These are phyloP conservation scores for Panthera uncia DNA, from an alignment of 2,113 vertebrate species.

Conservation along the genomic window DNA sequence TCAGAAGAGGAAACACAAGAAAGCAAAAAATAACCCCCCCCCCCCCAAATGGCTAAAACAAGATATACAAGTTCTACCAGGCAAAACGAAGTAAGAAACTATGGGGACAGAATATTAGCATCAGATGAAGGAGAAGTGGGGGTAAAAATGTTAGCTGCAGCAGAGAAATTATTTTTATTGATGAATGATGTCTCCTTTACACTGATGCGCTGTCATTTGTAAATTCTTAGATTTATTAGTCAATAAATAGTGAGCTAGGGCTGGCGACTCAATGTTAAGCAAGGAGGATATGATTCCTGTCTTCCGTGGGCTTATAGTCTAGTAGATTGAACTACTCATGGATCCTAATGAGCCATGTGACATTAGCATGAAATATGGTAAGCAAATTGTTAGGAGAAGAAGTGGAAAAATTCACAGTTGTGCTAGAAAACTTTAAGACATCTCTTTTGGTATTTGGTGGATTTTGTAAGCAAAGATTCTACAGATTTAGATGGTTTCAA, in stretches of 20 bases:
- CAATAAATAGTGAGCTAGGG: background rate
- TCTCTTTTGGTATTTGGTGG: background rate
- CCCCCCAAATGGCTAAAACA: background rate
- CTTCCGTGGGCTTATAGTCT: background rate
- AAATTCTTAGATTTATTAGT: background rate
- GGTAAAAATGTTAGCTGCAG: background rate
- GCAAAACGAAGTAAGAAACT: background rate
- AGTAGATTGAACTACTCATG: too few species aligned
- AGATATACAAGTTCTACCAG: background rate
- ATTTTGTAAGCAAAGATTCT: background rate
- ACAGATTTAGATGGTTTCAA: slow-evolving; percentile 19
- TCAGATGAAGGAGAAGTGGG: background rate
- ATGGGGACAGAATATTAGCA: background rate
- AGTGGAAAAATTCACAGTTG: background rate
- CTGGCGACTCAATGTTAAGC: background rate
- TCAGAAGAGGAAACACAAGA: background rate
- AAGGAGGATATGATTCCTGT: background rate
- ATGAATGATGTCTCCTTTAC: background rate
- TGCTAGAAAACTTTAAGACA: background rate
- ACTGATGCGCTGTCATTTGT: background rate
- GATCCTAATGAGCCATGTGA: background rate
- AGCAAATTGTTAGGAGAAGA: background rate
- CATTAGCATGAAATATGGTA: background rate
- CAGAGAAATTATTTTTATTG: background rate
- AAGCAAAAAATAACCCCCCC: background rate